Conservation (phyloP, 2,888 invertebrate species). For the Diaphora mendica region DNA sequence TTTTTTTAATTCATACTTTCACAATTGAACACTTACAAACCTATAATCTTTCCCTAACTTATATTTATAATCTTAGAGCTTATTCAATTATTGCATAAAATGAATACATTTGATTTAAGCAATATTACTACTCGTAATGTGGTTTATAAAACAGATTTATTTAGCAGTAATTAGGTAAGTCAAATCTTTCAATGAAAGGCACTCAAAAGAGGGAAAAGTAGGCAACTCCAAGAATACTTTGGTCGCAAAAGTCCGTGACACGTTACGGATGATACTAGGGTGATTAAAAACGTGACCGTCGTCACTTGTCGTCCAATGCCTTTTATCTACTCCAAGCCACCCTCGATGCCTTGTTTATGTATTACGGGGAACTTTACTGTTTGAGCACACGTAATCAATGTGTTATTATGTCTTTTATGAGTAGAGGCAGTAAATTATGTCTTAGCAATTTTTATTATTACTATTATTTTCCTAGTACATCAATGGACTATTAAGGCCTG, state of each 20-base stretch:
- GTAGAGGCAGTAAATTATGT: background rate
- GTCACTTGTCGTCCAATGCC: constrained; percentile 79
- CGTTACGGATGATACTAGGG: constrained; percentile 78
- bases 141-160: background rate
- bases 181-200: constrained; percentile 33
- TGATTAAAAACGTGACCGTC: constrained; percentile 87
- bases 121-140: background rate
- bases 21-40: no score
- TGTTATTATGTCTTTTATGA: constrained; percentile 35
- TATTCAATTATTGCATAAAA: background rate
- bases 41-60: no score
- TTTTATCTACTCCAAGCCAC: constrained; percentile 80
- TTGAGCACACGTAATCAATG: constrained; percentile 46
- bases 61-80: no score
- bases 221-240: constrained; percentile 56
- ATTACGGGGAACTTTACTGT: constrained; percentile 65
- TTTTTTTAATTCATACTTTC: background rate
- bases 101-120: background rate
- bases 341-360: constrained; percentile 77
- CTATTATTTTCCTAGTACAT: no score
- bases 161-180: constrained; percentile 31
- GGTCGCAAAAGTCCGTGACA: constrained; percentile 66
- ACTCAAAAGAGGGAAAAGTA: constrained; percentile 27
- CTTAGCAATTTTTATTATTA: no score
- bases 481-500: no score